Evolutionary conservation across 2,888 invertebrate genomes (phyloP).

Genomic region (Drosophila fungiperda): DNA sequence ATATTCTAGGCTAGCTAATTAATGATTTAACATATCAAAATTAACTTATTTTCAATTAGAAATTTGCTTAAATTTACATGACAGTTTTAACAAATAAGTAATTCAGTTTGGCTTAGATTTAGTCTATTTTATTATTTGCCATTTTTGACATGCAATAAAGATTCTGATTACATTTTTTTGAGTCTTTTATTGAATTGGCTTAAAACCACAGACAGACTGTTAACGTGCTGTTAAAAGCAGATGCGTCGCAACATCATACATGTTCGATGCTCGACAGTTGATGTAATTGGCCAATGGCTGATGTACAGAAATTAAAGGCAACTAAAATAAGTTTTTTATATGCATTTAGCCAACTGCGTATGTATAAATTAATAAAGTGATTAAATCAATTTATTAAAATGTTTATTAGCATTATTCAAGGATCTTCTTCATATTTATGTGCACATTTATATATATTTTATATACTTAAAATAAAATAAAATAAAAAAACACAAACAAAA

Average conservation of each 20-base stretch:
- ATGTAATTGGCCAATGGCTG: constrained; percentile 26
- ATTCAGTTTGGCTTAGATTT: background rate
- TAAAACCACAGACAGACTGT: background rate
- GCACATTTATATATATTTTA: background rate
- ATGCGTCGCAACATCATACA: constrained; percentile 33
- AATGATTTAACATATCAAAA: background rate
- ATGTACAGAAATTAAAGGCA: constrained; percentile 37
- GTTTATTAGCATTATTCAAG: background rate
- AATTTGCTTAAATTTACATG: background rate
- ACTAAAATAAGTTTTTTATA: background rate
- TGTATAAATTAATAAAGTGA: background rate
- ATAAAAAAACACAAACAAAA: background rate
- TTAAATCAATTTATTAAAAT: background rate
- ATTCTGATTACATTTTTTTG: background rate
- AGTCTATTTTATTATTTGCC: background rate
- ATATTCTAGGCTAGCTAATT: background rate
- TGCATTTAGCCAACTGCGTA: background rate
- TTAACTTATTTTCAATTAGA: background rate
- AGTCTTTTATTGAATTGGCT: background rate
- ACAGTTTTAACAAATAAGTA: background rate
- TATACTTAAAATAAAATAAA: background rate
- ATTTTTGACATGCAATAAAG: background rate
- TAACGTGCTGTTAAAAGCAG: constrained; percentile 23
- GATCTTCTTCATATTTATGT: background rate
- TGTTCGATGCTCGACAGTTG: constrained; percentile 37